phyloP scores from a whole-genome alignment of 2,113 vertebrate genomes.

The Paedocypris sp. region DNA sequence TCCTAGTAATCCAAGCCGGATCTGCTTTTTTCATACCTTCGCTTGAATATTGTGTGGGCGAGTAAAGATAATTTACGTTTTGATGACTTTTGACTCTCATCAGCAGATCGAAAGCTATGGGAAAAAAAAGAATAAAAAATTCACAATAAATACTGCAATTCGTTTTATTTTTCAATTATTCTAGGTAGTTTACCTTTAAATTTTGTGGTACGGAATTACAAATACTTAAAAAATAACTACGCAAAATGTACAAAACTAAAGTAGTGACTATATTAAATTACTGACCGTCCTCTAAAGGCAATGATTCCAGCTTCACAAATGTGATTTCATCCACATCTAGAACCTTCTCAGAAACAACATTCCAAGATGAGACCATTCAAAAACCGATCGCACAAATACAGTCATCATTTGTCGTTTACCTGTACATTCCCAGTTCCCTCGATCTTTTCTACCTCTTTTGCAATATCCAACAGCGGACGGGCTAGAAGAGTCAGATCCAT shows the following conservation, averaged over 20 bases:
- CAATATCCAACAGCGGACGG: constrained; percentile 51
- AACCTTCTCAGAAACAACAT: constrained; percentile 34
- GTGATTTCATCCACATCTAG: constrained; percentile 38
- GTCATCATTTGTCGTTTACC: constrained; percentile 5
- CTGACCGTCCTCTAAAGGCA: constrained; percentile 39
- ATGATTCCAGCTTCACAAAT: constrained; percentile 39
- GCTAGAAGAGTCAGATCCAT: constrained; percentile 46
- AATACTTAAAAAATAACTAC: no score
- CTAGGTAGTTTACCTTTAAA: background rate
- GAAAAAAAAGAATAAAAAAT: no score
- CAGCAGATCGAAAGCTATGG: constrained; percentile 5
- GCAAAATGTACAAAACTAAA: no score
- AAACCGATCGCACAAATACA: no score
- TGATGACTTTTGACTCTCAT: background rate
- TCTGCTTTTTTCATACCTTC: background rate
- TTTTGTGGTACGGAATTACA: background rate
- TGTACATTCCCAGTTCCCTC: constrained; percentile 50
- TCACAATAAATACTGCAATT: no score
- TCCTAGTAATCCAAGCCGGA: no score
- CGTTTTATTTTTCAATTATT: no score
- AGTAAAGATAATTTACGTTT: background rate
- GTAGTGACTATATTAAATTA: no score
- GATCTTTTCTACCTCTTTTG: constrained; percentile 40
- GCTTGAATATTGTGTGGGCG: background rate
- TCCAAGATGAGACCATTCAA: background rate